Evolutionary conservation across 2,888 invertebrate species (phyloP), one percentile per base, ranked within the genome.

Genomic region (Boloria euphrosyne): DNA sequence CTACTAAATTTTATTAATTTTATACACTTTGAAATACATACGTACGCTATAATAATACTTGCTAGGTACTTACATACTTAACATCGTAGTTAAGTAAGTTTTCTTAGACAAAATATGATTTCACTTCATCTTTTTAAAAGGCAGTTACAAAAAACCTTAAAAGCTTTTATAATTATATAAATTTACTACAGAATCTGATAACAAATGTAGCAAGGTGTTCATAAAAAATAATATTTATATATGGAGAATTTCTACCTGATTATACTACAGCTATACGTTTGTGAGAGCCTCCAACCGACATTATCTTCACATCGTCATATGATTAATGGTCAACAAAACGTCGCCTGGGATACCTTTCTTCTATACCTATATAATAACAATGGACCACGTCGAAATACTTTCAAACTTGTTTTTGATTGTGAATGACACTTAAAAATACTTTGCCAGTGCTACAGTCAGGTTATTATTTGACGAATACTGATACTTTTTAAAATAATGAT

Each of bases 271-370:
- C 31, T 38, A 38, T 78, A 58, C 58, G 38, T 62, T 66, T 76
- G 75, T 78, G 76, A 74, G 78, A 74, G 77, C 75, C 72, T 73
- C 78, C 76, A 68, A 77, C 77, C 79, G 82, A 83, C 84, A 86
- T 85, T 88, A 87, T 89, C 88, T 86, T 74, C 75, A 72, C 84
- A 77, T 80, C 78, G 81, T 84, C 84, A 70, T 85, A 89, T 90
- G 90, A 91, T 90, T 87, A 90, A 92, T 92, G 86, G 78, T 76
- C 77, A 73, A 84, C 84, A 77, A 78, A 83, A 76, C 84, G 83
- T 80, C 80, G 79, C 77, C 76, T 80, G 80, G 81, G 80, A 85
- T 84, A 81, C 82, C 85, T 84, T 84, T 86, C 83, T 83, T 80
- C 80, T 77, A 72, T 77, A 38, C 31, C 31, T 38, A 75, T 82